A percentile compares a stretch with the other conserved stretches of the same genome.
Evolutionary conservation across 2,113 vertebrate genomes (phyloP).

Genomic region (Rissa tridactyla): DNA sequence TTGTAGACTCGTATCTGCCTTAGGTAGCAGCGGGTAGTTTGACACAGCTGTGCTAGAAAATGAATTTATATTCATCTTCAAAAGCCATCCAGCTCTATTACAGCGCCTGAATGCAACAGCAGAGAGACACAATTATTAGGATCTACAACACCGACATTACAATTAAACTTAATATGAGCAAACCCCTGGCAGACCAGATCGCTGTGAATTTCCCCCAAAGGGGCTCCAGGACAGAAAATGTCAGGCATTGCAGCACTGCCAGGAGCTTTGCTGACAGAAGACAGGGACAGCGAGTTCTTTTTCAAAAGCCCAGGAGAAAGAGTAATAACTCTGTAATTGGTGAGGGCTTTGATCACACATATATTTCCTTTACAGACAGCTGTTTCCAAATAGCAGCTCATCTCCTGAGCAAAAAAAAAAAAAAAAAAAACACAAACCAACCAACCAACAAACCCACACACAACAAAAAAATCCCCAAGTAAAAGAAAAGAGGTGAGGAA

Average conservation of each 20-base stretch:
- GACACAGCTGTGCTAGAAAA: slow-evolving; percentile 13
- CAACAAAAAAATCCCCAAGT: background rate
- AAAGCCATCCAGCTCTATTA: slow-evolving; percentile 21
- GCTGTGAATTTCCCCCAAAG: background rate
- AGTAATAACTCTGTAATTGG: slow-evolving; percentile 71
- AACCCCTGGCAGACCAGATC: background rate
- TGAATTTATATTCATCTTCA: slow-evolving; percentile 35
- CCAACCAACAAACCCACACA: background rate
- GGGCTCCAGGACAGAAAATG: background rate
- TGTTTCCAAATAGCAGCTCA: slow-evolving; percentile 64
- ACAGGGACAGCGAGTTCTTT: background rate
- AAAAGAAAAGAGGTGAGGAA: slow-evolving; percentile 55
- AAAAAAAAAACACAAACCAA: background rate
- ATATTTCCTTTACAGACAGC: slow-evolving; percentile 64
- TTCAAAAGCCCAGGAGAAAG: slow-evolving; percentile 24
- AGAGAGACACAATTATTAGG: slow-evolving; percentile 19
- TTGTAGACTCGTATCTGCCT: background rate
- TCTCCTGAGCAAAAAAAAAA: slow-evolving; percentile 42
- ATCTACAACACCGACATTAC: background rate
- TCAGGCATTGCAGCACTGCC: background rate
- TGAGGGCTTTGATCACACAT: slow-evolving; percentile 74
- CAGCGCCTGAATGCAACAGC: slow-evolving; percentile 18
- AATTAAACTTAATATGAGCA: background rate
- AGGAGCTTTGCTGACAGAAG: slow-evolving; percentile 6
- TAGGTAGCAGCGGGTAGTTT: background rate